phyloP scores from a whole-genome alignment of 2,797 vertebrate species.

The Sebastes aleutianus region DNA sequence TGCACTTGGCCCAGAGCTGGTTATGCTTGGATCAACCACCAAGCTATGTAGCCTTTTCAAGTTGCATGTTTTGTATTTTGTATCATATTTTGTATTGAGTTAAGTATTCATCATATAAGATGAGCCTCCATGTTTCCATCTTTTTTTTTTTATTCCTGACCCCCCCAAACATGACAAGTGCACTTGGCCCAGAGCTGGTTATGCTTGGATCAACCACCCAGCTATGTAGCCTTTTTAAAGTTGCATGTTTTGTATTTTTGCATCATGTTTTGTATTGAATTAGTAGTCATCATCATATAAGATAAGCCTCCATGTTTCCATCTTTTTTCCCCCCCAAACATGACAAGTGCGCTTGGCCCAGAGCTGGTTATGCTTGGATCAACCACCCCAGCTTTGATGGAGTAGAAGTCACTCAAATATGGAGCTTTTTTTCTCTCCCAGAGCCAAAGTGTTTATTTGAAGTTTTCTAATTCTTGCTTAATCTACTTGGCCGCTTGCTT shows the following conservation, averaged over 20 bases:
- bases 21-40: constrained; percentile 1
- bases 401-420: constrained; percentile 29
- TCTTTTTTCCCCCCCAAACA: neutral
- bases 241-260: too few species aligned
- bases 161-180: constrained; percentile 18
- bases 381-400: neutral
- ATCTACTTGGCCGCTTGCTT: constrained; percentile 31
- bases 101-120: neutral
- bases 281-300: neutral
- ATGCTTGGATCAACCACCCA: constrained; percentile 3
- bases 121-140: neutral
- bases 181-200: constrained; percentile 23
- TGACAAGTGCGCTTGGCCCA: constrained; percentile 34
- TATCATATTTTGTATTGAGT: too few species aligned
- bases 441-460: constrained; percentile 49
- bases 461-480: constrained; percentile 35
- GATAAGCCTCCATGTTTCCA: neutral
- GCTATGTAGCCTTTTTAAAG: too few species aligned
- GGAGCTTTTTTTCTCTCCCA: neutral
- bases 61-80: too few species aligned
- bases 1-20: constrained; percentile 28
- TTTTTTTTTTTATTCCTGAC: neutral
- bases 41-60: too few species aligned
- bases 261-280: too few species aligned
- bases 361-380: constrained; percentile 18